Conservation (phyloP, 92 coral and sea anemone genomes). For the Phenganax marumi region DNA sequence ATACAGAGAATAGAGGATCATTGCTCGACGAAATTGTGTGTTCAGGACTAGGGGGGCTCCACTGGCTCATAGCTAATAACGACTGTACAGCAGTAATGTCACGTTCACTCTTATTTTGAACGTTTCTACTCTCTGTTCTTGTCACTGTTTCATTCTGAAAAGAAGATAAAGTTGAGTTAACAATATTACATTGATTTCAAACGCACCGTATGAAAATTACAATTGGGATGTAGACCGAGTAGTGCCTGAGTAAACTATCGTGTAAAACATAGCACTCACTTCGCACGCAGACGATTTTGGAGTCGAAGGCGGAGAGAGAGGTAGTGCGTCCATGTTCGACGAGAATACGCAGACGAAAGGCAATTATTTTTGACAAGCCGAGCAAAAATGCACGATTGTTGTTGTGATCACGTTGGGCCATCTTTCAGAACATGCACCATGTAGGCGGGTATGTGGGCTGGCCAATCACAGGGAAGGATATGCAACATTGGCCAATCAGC, state of each 20-base stretch:
- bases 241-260: not conserved
- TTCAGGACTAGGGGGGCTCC: constrained; percentile 96
- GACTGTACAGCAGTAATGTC: constrained; percentile 98
- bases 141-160: constrained; percentile 65
- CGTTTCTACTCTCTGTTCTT: not conserved
- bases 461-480: not conserved
- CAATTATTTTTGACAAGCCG: constrained; percentile 38
- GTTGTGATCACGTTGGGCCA: constrained; percentile 48
- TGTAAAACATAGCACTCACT: constrained; percentile 56
- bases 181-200: not conserved
- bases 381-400: constrained; percentile 42
- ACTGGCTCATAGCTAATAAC: constrained; percentile 94
- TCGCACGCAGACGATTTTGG: constrained; percentile 90
- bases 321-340: constrained; percentile 76
- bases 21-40: constrained; percentile 14
- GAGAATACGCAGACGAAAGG: constrained; percentile 24
- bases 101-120: constrained; percentile 21
- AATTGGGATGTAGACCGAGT: not conserved
- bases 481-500: constrained; percentile 68
- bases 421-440: constrained; percentile 70
- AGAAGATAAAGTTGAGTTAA: constrained; percentile 46
- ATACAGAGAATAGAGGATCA: constrained; percentile 4
- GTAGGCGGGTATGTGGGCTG: constrained; percentile 91
- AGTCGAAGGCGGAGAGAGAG: constrained; percentile 99
- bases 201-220: not conserved